Evolutionary conservation across 2,113 vertebrate genomes (phyloP), one percentile per base, ranked within the genome.

Genomic region (Xiphias gladius): DNA sequence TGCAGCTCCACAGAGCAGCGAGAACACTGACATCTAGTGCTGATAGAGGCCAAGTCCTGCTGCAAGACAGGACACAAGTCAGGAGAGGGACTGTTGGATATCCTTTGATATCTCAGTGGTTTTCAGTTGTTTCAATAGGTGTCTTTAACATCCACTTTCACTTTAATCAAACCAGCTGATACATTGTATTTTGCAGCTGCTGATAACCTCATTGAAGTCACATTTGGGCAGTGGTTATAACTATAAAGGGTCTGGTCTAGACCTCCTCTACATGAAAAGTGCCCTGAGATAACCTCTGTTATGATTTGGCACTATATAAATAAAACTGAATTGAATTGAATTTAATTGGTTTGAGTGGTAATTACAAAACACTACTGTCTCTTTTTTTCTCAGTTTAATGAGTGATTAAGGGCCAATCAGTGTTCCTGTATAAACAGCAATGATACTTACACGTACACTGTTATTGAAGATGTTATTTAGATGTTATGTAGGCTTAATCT

Each of bases 1-100:
- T 57, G 74, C 75, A 82, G 73, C 54, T 52, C 35, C 24, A 52
- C 81, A 85, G 86, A 88, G 84, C 80, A 90, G 85, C 79, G 76
- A 87, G 86, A 94, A 94, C 88, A 94, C 90, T 94, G 94, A 94
- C 94, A 94, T 92, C 94, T 94, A 95, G 94, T 94, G 94, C 91
- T 90, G 68, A 43, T 35, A 68, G 57, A 66, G 50, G 73, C 66
- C 77, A 76, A 48, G 41, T 67, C 72, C 66, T 64, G 43, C 65
- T 72, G 71, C 39, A 68, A 50, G 55, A 35, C 79, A 70, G 57
- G 67, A 61, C 59, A 22, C 22, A 46, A 64, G 57, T 68, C 43
- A 39, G 11, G 22, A 26, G n/a, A 30, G 14, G 11, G 41, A 63
- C 16, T 1, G 24, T 14, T 48, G 30, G 17, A 54, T 54, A 54